Conservation (phyloP, 2,113 vertebrate genomes). For the Nannospalax galili region DNA sequence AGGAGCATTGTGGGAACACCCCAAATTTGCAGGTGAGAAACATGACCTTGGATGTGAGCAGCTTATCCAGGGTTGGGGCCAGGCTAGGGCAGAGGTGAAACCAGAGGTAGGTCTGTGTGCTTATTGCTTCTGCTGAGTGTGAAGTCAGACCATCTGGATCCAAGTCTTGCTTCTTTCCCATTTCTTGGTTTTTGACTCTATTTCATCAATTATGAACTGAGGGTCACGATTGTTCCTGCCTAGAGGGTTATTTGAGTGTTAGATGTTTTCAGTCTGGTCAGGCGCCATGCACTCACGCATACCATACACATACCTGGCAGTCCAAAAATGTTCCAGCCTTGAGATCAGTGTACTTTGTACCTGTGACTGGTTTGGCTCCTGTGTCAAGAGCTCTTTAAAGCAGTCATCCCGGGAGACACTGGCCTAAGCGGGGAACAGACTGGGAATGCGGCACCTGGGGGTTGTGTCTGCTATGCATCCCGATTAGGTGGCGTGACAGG, state of each 20-base stretch:
- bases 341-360: conserved; percentile 40
- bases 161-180: not conserved
- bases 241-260: not conserved
- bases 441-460: not conserved
- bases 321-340: not conserved
- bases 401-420: not conserved
- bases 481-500: not conserved
- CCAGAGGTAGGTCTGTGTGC: not conserved
- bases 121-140: not conserved
- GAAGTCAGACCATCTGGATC: not conserved
- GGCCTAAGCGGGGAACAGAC: not conserved
- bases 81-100: not conserved
- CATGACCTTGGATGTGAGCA: not conserved
- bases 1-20: not conserved
- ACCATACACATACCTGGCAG: not conserved
- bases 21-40: not conserved
- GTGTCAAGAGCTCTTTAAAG: conserved; percentile 24
- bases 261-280: not conserved
- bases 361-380: not conserved
- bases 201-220: not conserved
- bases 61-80: not conserved
- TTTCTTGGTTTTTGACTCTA: not conserved
- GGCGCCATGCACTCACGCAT: not conserved
- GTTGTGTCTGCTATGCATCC: not conserved
- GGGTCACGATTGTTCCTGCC: not conserved